Base-by-base conservation (phyloP, 2,113 vertebrate species). In the Sisor rabdophorus region DNA sequence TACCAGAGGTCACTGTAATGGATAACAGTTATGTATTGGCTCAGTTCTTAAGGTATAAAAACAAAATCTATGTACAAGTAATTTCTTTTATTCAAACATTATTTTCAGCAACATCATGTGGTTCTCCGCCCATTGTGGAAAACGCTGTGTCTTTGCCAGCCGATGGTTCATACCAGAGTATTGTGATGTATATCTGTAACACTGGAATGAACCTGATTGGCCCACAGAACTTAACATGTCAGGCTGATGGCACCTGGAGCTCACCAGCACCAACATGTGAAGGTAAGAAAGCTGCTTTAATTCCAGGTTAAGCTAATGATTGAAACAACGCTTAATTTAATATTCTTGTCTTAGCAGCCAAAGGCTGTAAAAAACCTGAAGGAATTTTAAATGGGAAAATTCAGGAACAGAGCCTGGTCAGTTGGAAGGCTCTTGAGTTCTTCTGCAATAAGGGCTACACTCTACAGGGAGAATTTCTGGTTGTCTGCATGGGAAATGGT, bases 221-320 rank as follows among this genome's bases (percentile, higher is more conserved):
- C 24, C 75, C 88, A 11, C 80, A 93, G 40, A 90, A 84, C 20
- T 87, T 94, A 32, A 84, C 58, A 59, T 99, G 97, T 85, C 92
- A 91, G 79, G 87, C 89, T 26, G 87, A 98, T 73, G 92, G 95
- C 54, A 91, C 87, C 0, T 99, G 97, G 97, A 95, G 94, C 69
- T 85, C 84, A 4, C 94, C 94, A 4, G 84, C 92, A 17, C 97
- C 96, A 19, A 90, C 90, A 19, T 99, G 97, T 85, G 85, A 91
- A 85, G 85, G 91, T 92, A 85, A n/a, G 58, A 59, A 78, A 17
- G 2, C 17, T 74, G 30, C 22, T 59, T 55, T 30, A 19, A 22
- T 32, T 48, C 15, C 20, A 22, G 11, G 26, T 56, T 55, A n/a
- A 13, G 22, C 55, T n/a, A 30, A 44, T 61, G 13, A 15, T 30